Evolutionary conservation across 2,888 invertebrate genomes (phyloP), one percentile per base, ranked within the genome.

Genomic region (Glyphotaelius pellucidus): DNA sequence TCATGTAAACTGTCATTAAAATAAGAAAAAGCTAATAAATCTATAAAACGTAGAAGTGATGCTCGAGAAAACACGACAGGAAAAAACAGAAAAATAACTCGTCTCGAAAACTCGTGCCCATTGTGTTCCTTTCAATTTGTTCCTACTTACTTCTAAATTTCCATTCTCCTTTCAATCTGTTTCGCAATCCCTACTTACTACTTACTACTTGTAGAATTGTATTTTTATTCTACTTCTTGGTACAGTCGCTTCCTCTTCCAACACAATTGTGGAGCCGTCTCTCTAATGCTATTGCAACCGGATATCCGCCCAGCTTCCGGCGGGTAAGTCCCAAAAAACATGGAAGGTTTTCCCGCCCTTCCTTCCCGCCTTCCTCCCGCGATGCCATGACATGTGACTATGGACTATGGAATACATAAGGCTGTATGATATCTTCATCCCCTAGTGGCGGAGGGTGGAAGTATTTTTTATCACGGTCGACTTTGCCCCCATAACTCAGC

Each of bases 251-350:
- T 80, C 80, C 79, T 89, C 80, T 80, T 89, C 80, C 89, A 38
- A 89, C 30, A 89, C 80, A 89, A 80, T 91, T 87, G 91, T 81
- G 47, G 90, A 89, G 90, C 42, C 91, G 91, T 92, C 92, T 91
- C 92, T 92, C 92, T 93, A 93, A 93, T 93, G 93, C 91, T 90
- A 93, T 93, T 92, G 92, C 92, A 93, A 90, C 85, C 89, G 93
- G 93, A 93, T 67, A 92, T 93, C 93, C 93, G 92, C 86, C 85
- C 83, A 88, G 90, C 92, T 92, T 93, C 93, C 93, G 91, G 88
- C 91, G 81, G 92, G 90, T 91, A 92, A 93, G 93, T 92, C 90
- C 91, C 85, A 92, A 92, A 91, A 90, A 92, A 92, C 89, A 90
- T 80, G 90, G 42, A 38, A 32, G 84, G 32, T n/a, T 88, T 88